Evolutionary conservation across 2,888 invertebrate genomes (phyloP), one percentile per base, ranked within the genome.

Genomic region (Shargacucullia verbasci): DNA sequence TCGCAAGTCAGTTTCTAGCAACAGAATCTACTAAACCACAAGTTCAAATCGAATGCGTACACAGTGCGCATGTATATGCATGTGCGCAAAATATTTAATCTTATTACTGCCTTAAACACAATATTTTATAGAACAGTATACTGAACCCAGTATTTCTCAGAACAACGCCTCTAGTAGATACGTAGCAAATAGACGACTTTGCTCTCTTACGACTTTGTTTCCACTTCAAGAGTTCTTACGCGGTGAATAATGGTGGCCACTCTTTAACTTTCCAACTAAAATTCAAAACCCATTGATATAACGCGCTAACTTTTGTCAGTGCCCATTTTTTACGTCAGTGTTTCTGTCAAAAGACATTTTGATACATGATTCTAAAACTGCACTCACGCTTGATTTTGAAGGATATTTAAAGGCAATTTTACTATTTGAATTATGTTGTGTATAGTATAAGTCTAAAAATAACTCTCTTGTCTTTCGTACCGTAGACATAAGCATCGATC

Each of bases 401-500:
- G 20, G 20, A n/a, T n/a, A n/a, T n/a, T n/a, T n/a, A n/a, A n/a
- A n/a, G n/a, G n/a, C n/a, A n/a, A n/a, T n/a, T n/a, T n/a, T n/a
- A n/a, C n/a, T n/a, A n/a, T n/a, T n/a, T n/a, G n/a, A n/a, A n/a
- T n/a, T n/a, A n/a, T n/a, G n/a, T n/a, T n/a, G n/a, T n/a, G n/a
- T n/a, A n/a, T n/a, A n/a, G n/a, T n/a, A n/a, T n/a, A n/a, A n/a
- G n/a, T n/a, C n/a, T n/a, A 20, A 20, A 20, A 3, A 20, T 20
- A 20, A 20, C n/a, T 20, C 2, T 20, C 20, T 20, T 20, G 20
- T 20, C 2, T 20, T 20, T 4, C 4, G 20, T 29, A 20, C 38
- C 63, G 2, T 70, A 96, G 97, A 81, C 96, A 97, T 86, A 95
- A 96, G 79, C 97, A 98, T 85, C 96, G 97, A 35, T 97, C 97